These are phyloP conservation scores for Macrobrachium nipponense DNA, from an alignment of 1,140 invertebrate species.

Conservation along the genomic window DNA sequence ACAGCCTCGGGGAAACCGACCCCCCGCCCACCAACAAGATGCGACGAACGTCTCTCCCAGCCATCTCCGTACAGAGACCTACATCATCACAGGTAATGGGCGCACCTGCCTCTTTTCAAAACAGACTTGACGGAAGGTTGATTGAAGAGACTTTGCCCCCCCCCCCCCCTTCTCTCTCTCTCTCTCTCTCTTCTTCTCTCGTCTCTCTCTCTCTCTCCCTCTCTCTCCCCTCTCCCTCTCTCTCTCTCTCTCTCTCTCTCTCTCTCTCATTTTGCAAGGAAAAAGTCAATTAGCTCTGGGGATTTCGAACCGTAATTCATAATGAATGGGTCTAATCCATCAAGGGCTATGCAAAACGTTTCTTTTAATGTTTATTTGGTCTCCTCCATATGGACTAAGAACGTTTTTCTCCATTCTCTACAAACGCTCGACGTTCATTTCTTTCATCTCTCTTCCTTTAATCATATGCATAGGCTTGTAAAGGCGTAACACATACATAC, in stretches of 20 bases:
- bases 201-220: too few species aligned
- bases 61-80: conserved; percentile 52
- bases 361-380: too few species aligned
- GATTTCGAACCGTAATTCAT: too few species aligned
- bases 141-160: not conserved
- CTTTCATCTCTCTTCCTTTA: too few species aligned
- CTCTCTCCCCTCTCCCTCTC: not conserved
- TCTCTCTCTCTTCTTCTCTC: conserved; percentile 16
- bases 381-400: too few species aligned
- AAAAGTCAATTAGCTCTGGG: too few species aligned
- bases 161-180: not conserved
- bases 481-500: too few species aligned
- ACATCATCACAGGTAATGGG: conserved; percentile 40
- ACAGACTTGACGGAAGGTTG: not conserved
- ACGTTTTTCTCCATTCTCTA: too few species aligned
- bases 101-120: not conserved
- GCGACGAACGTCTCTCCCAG: conserved; percentile 44
- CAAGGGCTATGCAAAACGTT: too few species aligned
- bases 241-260: not conserved
- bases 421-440: too few species aligned
- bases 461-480: too few species aligned
- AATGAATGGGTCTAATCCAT: too few species aligned
- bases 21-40: conserved; percentile 18
- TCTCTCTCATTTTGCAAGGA: not conserved
- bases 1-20: not conserved